phyloP scores from a whole-genome alignment of 2,113 vertebrate species.

The Corythornis vintsioides region DNA sequence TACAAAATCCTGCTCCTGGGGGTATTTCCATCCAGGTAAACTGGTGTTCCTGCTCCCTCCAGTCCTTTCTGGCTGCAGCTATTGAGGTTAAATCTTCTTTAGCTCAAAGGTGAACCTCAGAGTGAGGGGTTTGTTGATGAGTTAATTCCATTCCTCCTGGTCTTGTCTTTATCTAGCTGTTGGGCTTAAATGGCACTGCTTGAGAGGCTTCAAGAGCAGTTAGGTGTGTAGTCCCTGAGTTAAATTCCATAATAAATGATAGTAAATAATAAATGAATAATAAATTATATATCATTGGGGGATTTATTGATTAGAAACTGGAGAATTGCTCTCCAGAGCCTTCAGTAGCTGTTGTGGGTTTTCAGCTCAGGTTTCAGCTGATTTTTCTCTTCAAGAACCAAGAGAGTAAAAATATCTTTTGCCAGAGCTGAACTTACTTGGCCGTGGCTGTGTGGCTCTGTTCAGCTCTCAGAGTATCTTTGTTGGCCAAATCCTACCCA shows the following conservation, averaged over 20 bases:
- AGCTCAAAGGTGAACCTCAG: not conserved
- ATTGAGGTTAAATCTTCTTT: not conserved
- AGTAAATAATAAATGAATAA: not conserved
- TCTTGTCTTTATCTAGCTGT: not conserved
- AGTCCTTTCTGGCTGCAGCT: not conserved
- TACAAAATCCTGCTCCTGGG: not conserved
- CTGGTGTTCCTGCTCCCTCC: not conserved
- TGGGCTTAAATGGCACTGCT: not conserved
- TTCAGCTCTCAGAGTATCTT: not conserved
- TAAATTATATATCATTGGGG: rapidly evolving
- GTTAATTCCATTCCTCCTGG: not conserved
- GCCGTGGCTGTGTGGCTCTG: not conserved
- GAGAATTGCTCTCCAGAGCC: not conserved
- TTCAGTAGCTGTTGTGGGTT: not conserved
- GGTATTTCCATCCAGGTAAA: not conserved
- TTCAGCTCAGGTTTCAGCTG: not conserved
- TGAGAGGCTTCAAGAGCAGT: not conserved
- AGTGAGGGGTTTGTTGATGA: not conserved
- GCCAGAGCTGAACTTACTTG: not conserved
- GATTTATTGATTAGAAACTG: not conserved
- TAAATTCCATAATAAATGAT: not conserved
- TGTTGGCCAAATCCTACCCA: not conserved
- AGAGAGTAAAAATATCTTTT: not conserved
- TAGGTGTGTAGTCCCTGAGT: not conserved
- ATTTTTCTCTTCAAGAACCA: not conserved